Evolutionary conservation across 2,888 invertebrate species (phyloP).

Genomic region (Agrenia bidenticulata): DNA sequence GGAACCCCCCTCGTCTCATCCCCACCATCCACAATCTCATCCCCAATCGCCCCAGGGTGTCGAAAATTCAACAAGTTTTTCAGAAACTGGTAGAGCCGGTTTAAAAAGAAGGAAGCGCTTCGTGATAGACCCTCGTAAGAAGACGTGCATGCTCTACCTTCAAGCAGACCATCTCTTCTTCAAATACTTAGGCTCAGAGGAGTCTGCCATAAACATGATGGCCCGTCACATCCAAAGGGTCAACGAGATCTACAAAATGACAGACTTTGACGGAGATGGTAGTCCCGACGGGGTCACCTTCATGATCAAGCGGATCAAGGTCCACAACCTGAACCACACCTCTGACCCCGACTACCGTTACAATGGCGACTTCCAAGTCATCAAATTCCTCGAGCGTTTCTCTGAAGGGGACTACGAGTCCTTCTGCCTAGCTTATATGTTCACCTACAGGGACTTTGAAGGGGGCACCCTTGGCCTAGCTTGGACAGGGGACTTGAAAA

Average conservation of each 20-base stretch:
- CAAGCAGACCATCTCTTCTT: conserved; percentile 97
- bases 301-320: conserved; percentile 93
- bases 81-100: no score
- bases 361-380: conserved; percentile 94
- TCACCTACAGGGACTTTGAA: conserved; percentile 94
- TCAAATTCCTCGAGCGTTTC: conserved; percentile 96
- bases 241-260: conserved; percentile 61
- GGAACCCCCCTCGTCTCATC: no score
- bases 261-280: conserved; percentile 92
- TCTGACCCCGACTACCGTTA: conserved; percentile 85
- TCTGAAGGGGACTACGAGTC: conserved; percentile 96
- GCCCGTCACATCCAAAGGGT: conserved; percentile 91
- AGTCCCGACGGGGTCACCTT: conserved; percentile 89
- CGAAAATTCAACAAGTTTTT: no score
- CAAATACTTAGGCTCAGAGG: conserved; percentile 88
- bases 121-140: conserved; percentile 79
- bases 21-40: no score
- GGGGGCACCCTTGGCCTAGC: conserved; percentile 95
- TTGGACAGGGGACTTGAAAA: conserved; percentile 86
- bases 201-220: conserved; percentile 93
- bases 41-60: no score
- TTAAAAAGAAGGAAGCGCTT: conserved; percentile 37
- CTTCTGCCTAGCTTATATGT: conserved; percentile 98
- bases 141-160: conserved; percentile 90
- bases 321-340: conserved; percentile 76